phyloP scores from a whole-genome alignment of 2,797 vertebrate genomes.

The Scleropages formosus region DNA sequence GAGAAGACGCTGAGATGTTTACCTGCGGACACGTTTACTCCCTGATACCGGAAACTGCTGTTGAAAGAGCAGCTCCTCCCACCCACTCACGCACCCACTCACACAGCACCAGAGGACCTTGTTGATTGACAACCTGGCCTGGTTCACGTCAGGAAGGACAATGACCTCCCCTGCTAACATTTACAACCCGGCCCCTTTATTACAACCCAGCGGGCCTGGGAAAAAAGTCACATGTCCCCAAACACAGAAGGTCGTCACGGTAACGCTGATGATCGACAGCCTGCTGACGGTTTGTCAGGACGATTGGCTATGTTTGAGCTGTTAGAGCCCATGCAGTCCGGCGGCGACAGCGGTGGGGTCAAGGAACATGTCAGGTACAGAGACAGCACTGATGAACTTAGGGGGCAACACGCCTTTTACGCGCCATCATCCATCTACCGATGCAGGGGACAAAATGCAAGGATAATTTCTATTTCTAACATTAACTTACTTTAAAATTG shows the following conservation, averaged over 20 bases:
- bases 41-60: slow-evolving; percentile 20
- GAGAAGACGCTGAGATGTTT: background rate
- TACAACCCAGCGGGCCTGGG: background rate
- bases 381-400: no score
- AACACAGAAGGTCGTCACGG: slow-evolving; percentile 1
- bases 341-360: no score
- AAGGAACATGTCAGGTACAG: no score
- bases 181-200: background rate
- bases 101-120: background rate
- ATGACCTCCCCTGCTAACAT: background rate
- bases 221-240: background rate
- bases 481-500: no score
- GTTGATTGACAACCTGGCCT: background rate
- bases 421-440: no score
- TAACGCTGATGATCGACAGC: background rate
- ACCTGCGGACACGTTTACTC: background rate
- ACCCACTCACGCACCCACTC: background rate
- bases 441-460: no score
- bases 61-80: slow-evolving; percentile 7
- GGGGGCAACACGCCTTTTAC: no score
- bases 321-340: no score
- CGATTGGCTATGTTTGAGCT: no score
- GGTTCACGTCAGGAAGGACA: background rate
- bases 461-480: no score
- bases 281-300: no score